These are phyloP conservation scores for Pithys albifrons DNA, from an alignment of 2,113 vertebrate genomes.

Conservation along the genomic window DNA sequence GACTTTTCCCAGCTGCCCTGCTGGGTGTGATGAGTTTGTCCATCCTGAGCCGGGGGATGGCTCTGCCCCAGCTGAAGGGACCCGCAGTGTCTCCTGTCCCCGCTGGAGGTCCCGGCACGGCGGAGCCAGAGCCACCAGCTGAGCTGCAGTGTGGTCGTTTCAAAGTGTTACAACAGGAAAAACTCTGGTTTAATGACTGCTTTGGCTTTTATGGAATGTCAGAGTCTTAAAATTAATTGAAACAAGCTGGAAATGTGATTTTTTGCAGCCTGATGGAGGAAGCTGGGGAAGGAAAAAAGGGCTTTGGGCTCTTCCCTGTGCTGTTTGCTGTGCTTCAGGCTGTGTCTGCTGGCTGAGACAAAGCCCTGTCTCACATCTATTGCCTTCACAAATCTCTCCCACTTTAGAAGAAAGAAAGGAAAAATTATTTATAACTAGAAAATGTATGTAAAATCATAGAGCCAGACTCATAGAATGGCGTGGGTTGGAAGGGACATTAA, in stretches of 20 bases:
- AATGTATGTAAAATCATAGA: neutral
- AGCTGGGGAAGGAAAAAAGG: accelerated
- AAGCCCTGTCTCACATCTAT: neutral
- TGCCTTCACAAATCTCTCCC: neutral
- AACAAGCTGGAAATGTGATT: constrained; percentile 2
- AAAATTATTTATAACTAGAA: neutral
- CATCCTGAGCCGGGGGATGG: neutral
- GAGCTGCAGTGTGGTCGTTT: neutral
- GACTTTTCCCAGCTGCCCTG: neutral
- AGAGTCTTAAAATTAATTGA: constrained; percentile 17
- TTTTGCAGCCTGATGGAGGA: neutral
- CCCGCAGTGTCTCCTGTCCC: neutral
- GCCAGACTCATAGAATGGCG: neutral
- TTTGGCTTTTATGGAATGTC: neutral
- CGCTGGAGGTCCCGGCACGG: accelerated
- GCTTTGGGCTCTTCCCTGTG: neutral
- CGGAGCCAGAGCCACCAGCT: neutral
- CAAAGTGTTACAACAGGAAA: neutral
- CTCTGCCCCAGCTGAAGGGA: neutral
- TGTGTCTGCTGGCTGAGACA: neutral
- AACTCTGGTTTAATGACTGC: neutral
- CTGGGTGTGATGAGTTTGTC: neutral
- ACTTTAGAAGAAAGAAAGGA: neutral
- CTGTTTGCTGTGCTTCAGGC: neutral
- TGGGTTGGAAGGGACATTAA: neutral